phyloP scores from a whole-genome alignment of 2,797 vertebrate genomes.

The Cephalopachus bancanus region DNA sequence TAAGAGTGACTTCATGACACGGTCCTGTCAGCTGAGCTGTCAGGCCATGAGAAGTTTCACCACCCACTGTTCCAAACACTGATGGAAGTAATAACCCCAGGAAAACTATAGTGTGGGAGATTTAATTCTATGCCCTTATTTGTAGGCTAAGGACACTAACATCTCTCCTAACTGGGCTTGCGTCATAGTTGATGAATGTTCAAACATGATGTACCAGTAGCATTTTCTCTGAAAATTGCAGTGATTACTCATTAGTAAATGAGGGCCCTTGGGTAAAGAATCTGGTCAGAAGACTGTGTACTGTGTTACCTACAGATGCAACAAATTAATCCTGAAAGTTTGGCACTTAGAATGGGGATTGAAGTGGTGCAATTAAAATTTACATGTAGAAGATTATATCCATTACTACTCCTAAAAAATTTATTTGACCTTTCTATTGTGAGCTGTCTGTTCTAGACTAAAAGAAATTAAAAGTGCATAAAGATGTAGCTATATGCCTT shows the following conservation, averaged over 20 bases:
- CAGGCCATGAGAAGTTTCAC: slow-evolving; percentile 38
- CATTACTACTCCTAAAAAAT: slow-evolving; percentile 60
- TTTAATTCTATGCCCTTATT: slow-evolving; percentile 47
- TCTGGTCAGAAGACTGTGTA: slow-evolving; percentile 66
- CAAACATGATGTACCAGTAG: slow-evolving; percentile 69
- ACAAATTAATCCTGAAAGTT: slow-evolving; percentile 77
- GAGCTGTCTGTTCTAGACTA: background rate
- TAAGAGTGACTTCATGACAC: background rate
- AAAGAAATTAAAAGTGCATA: slow-evolving; percentile 26
- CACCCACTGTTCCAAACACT: background rate
- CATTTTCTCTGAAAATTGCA: slow-evolving; percentile 78
- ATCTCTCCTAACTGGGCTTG: slow-evolving; percentile 44
- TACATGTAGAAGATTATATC: slow-evolving; percentile 50
- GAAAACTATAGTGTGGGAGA: slow-evolving; percentile 54
- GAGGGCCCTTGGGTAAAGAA: slow-evolving; percentile 73
- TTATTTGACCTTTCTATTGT: slow-evolving; percentile 53
- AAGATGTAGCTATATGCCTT: background rate
- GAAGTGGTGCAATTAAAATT: slow-evolving; percentile 70
- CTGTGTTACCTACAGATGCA: slow-evolving; percentile 64
- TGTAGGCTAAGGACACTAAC: slow-evolving; percentile 9
- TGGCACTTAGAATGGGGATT: slow-evolving; percentile 61
- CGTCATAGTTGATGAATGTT: slow-evolving; percentile 68
- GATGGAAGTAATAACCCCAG: slow-evolving; percentile 52
- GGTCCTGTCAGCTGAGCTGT: background rate
- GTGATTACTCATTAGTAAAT: slow-evolving; percentile 81